Conservation (phyloP, 1,140 invertebrate species). For the Steinernema feltiae region DNA sequence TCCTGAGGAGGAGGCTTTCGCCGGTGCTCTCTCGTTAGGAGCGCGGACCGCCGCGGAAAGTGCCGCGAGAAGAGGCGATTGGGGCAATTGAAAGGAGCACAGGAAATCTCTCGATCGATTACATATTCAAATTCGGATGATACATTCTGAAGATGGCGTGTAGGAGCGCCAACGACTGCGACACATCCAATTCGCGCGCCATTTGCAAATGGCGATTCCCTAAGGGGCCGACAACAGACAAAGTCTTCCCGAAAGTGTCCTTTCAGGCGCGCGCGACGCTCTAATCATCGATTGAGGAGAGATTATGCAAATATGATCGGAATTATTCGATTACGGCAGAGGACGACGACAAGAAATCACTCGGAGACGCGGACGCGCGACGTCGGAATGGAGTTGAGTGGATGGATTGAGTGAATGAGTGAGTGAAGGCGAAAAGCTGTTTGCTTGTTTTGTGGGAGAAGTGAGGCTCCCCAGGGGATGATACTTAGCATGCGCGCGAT, state of each 20-base stretch:
- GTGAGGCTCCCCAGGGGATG: not conserved
- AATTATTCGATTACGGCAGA: slow-evolving; percentile 13
- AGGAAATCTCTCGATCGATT: not conserved
- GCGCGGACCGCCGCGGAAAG: too few relatives aligned
- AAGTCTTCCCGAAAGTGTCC: slow-evolving; percentile 8
- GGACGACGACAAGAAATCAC: too few relatives aligned
- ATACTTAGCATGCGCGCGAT: slow-evolving; percentile 11
- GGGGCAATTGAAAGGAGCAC: not conserved
- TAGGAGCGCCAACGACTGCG: not conserved
- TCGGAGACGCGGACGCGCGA: too few relatives aligned
- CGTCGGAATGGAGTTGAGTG: too few relatives aligned
- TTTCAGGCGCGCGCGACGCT: not conserved
- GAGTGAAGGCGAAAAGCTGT: not conserved
- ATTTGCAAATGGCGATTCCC: slow-evolving; percentile 15
- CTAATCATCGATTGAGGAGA: slow-evolving; percentile 9
- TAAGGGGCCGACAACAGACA: not conserved
- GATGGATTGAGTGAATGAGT: not conserved
- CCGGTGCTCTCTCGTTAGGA: too few relatives aligned
- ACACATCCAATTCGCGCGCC: slow-evolving; percentile 14
- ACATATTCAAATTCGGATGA: not conserved
- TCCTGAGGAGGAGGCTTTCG: too few relatives aligned
- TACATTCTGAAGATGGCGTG: not conserved
- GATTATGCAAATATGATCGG: slow-evolving; percentile 11
- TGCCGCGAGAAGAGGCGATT: not conserved
- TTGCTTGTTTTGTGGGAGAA: slow-evolving; percentile 10